These are phyloP conservation scores for Hanleya hanleyi DNA, from an alignment of 2,888 invertebrate genomes.

Conservation along the genomic window DNA sequence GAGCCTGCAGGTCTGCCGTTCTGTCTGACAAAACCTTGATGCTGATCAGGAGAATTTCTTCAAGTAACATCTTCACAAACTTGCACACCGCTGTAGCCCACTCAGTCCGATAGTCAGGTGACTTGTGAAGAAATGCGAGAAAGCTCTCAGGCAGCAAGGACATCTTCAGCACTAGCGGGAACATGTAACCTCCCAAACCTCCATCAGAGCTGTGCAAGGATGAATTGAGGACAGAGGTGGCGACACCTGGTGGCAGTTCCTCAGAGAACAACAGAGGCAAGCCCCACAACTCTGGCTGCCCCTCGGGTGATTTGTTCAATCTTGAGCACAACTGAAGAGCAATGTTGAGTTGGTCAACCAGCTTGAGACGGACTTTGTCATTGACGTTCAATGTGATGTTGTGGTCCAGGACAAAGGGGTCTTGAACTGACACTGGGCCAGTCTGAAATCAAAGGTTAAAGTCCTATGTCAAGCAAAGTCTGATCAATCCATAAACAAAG, in stretches of 20 bases:
- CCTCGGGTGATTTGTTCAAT: not conserved
- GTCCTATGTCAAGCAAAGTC: too few species aligned
- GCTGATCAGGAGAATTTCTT: conserved; percentile 21
- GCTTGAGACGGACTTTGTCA: conserved; percentile 45
- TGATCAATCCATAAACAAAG: too few species aligned
- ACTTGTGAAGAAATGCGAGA: not conserved
- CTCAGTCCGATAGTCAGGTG: not conserved
- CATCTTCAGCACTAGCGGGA: conserved; percentile 21
- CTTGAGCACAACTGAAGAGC: conserved; percentile 28
- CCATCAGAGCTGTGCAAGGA: conserved; percentile 15
- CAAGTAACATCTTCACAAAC: conserved; percentile 41
- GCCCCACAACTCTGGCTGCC: conserved; percentile 17
- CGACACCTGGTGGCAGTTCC: conserved; percentile 24
- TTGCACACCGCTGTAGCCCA: conserved; percentile 18
- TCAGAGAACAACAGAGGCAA: conserved; percentile 15
- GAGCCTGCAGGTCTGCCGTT: not conserved
- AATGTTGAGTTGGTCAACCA: conserved; percentile 51
- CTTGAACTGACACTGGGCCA: conserved; percentile 59
- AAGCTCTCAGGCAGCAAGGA: not conserved
- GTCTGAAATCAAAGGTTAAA: conserved; percentile 48
- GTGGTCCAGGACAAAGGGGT: conserved; percentile 68
- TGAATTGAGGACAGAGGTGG: not conserved
- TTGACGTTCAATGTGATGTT: conserved; percentile 64
- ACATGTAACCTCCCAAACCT: conserved; percentile 25
- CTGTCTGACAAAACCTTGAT: not conserved